phyloP scores from a whole-genome alignment of 2,113 vertebrate genomes.

The Zingel zingel region DNA sequence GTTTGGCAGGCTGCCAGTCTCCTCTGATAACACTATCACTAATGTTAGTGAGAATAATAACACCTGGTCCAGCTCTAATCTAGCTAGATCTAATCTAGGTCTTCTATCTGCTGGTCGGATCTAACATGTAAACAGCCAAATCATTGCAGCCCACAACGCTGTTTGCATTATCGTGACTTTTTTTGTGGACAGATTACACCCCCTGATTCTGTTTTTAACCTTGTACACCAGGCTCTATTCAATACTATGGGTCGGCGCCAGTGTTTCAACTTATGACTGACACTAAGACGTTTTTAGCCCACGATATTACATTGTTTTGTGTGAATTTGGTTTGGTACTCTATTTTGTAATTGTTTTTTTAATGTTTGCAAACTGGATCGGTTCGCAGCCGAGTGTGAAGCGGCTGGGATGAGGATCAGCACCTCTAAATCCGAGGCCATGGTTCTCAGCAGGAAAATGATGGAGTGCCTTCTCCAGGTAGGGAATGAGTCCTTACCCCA shows the following conservation, averaged over 20 bases:
- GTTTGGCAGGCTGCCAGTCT: conserved; percentile 1
- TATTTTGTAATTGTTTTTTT: too few species aligned
- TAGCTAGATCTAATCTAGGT: not conserved
- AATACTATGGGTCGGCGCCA: not conserved
- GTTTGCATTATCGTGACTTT: conserved; percentile 6
- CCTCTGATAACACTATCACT: not conserved
- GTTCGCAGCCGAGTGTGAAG: too few species aligned
- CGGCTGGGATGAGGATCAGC: too few species aligned
- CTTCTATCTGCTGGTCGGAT: conserved; percentile 20
- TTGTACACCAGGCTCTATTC: not conserved
- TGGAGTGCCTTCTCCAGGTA: too few species aligned
- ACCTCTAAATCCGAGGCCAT: too few species aligned
- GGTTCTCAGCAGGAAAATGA: too few species aligned
- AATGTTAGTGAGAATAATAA: not conserved
- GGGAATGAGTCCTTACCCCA: too few species aligned
- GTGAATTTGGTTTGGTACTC: not conserved
- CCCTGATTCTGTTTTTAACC: not conserved
- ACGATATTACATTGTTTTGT: too few species aligned
- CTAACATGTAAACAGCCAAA: conserved; percentile 32
- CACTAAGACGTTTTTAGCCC: not conserved
- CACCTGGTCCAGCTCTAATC: conserved; percentile 20
- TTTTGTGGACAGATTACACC: not conserved
- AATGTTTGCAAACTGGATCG: too few species aligned
- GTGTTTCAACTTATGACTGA: not conserved
- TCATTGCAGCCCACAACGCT: conserved; percentile 7